phyloP scores from a whole-genome alignment of 2,113 vertebrate species.

The Xiphias gladius region DNA sequence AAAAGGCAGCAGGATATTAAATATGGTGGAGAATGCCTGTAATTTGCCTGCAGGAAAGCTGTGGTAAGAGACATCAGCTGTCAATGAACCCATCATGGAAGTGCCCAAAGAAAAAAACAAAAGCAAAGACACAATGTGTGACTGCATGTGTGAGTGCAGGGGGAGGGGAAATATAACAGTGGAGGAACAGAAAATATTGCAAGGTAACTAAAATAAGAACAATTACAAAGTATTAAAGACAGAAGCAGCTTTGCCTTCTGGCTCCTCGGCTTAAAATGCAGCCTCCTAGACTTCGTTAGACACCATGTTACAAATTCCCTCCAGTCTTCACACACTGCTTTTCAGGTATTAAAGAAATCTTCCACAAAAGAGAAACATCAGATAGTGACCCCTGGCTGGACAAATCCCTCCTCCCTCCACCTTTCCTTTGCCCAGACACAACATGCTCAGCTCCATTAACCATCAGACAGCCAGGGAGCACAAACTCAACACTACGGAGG shows the following conservation, averaged over 20 bases:
- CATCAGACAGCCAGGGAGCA: slow-evolving; percentile 39
- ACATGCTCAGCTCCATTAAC: slow-evolving; percentile 55
- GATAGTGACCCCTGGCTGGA: slow-evolving; percentile 1
- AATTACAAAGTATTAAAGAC: background rate
- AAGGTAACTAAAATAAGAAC: background rate
- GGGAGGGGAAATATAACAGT: background rate
- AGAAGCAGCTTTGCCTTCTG: background rate
- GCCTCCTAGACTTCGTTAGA: background rate
- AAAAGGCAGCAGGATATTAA: slow-evolving; percentile 28
- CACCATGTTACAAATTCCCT: background rate
- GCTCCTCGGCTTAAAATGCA: background rate
- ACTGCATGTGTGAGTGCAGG: slow-evolving; percentile 39
- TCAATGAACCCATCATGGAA: slow-evolving; percentile 40
- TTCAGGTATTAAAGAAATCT: slow-evolving; percentile 9
- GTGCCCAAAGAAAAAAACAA: slow-evolving; percentile 5
- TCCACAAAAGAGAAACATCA: slow-evolving; percentile 8
- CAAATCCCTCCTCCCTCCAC: slow-evolving; percentile 18
- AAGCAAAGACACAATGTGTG: slow-evolving; percentile 22
- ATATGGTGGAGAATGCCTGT: slow-evolving; percentile 39
- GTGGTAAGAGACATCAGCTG: slow-evolving; percentile 46
- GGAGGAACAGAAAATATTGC: slow-evolving; percentile 8
- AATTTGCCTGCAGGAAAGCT: slow-evolving; percentile 38
- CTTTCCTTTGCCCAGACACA: slow-evolving; percentile 44
- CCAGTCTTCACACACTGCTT: background rate
- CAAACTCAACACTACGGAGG: slow-evolving; percentile 15